Base-by-base conservation (phyloP, 1,140 invertebrate species). In the Tachypleus tridentatus region DNA sequence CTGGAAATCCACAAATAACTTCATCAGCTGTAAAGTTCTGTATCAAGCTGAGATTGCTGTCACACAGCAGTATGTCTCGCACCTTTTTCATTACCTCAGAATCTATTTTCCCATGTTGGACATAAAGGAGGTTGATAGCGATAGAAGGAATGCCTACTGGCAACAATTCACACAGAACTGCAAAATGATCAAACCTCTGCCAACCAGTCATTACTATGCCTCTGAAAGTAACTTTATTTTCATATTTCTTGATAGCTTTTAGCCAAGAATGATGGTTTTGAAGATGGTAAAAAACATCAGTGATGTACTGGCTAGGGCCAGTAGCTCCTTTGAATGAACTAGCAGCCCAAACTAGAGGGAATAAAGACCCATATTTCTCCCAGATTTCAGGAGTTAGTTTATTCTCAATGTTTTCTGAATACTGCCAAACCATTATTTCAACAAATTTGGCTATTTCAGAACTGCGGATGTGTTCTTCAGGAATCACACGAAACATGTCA, bases 171-270 rank as follows among this genome's bases (percentile, higher is more conserved):
- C 83, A 85, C 4, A 86, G 72, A 5, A 84, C 77, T 11, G 83
- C 80, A 77, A 85, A 85, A 73, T 87, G 85, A 70, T 87, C 85
- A 74, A 84, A 86, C 5, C 75, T 71, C 61, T 79, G 78, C 81
- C 81, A 82, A n/a, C 81, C 81, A 57, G 80, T 82, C 6, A 82
- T n/a, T 58, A 77, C 76, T 69, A 80, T 76, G 47, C 80, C 80
- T 65, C 73, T 71, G 53, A 81, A 75, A 61, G 71, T 66, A 61
- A 76, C 62, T 57, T 71, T 71, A 64, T 73, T 58, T n/a, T 64
- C 52, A 63, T 72, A 72, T 51, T 70, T 67, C 54, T 70, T 64
- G 8, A 77, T 70, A 5, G 76, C 71, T 54, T 70, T 58, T 9
- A 79, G 58, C 80, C 79, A 81, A 10, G 72, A 69, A 9, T 73